Evolutionary conservation across 2,113 vertebrate genomes (phyloP).

Genomic region (Sapajus apella): DNA sequence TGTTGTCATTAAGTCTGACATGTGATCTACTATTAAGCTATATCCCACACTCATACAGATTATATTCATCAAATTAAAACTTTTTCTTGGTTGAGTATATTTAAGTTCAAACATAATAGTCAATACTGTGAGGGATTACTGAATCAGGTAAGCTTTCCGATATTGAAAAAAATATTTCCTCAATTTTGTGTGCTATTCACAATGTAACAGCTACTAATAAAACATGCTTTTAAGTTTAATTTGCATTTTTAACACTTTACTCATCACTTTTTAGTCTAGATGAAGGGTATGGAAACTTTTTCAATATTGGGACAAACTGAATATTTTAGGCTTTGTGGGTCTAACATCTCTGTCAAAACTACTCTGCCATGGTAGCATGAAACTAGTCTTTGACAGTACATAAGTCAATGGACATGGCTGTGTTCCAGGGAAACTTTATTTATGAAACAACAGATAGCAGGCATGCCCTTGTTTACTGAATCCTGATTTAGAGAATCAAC

Average conservation of each 20-base stretch:
- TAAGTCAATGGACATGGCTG: background rate
- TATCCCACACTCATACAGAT: background rate
- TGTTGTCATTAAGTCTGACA: background rate
- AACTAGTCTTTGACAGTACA: background rate
- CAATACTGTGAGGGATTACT: background rate
- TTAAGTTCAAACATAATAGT: background rate
- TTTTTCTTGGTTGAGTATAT: background rate
- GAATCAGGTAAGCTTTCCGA: background rate
- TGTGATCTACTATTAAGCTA: background rate
- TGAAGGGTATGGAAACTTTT: background rate
- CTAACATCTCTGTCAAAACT: background rate
- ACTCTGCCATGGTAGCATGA: background rate
- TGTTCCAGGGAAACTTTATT: conserved; percentile 45
- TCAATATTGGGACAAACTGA: background rate
- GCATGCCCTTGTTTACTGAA: background rate
- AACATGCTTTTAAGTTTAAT: background rate
- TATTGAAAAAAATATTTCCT: background rate
- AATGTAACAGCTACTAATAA: background rate
- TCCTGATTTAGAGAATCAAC: conserved; percentile 18
- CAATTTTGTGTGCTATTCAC: background rate
- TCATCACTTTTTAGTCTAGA: background rate
- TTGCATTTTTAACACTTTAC: conserved; percentile 8
- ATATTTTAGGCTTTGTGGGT: background rate
- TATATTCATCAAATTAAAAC: background rate
- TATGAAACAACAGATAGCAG: background rate